Evolutionary conservation across 2,888 invertebrate species (phyloP).

Genomic region (Synergus laeviventris): DNA sequence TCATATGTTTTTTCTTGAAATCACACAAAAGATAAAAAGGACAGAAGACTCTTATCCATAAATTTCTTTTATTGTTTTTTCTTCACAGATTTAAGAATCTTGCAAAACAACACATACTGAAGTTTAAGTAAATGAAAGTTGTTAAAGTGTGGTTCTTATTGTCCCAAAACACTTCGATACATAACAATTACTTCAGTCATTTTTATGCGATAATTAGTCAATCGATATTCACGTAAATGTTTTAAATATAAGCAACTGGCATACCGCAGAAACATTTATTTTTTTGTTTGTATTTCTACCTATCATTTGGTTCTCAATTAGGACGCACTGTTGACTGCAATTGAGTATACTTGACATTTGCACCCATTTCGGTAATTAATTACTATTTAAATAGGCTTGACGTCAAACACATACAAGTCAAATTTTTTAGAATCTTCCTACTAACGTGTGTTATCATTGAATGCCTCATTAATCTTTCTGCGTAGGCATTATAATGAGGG

Average conservation of each 20-base stretch:
- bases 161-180: not conserved
- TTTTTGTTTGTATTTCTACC: not conserved
- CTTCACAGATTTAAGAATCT: not conserved
- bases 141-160: not conserved
- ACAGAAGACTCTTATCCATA: constrained; percentile 10
- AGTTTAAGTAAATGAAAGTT: not conserved
- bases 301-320: not conserved
- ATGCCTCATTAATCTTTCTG: not conserved
- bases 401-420: not conserved
- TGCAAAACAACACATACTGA: not conserved
- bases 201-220: too few relatives aligned
- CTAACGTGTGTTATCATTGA: not conserved
- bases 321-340: not conserved
- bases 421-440: not conserved
- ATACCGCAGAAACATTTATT: not conserved
- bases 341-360: not conserved
- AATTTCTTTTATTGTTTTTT: constrained; percentile 14
- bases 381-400: not conserved
- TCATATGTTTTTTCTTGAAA: constrained; percentile 13
- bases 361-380: not conserved
- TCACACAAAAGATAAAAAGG: constrained; percentile 27
- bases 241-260: not conserved
- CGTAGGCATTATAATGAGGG: not conserved
- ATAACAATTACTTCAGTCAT: not conserved
- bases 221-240: too few relatives aligned